Percentiles rank a stretch among this genome's conserved stretches.
Evolutionary conservation across 1,140 invertebrate species (phyloP).

Genomic region (Bombus balteatus): DNA sequence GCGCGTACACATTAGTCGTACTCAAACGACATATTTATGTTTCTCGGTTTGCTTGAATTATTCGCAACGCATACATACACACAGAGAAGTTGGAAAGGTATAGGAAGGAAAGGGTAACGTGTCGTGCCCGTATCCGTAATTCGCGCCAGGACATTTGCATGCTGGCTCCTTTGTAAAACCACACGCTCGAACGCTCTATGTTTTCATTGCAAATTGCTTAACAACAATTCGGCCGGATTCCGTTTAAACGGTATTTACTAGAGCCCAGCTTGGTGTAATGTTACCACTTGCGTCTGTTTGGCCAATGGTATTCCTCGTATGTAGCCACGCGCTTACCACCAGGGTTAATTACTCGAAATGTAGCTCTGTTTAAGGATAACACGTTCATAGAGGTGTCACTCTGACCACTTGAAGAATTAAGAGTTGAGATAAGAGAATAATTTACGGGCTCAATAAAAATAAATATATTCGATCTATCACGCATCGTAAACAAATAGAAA

Average conservation of each 20-base stretch:
- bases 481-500: background rate
- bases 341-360: background rate
- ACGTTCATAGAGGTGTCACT: background rate
- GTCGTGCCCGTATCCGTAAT: background rate
- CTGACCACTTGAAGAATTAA: background rate
- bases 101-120: background rate
- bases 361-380: background rate
- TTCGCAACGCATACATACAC: background rate
- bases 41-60: conserved; percentile 45
- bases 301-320: conserved; percentile 7
- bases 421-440: background rate
- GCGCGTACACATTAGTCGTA: conserved; percentile 44
- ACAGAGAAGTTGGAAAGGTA: background rate
- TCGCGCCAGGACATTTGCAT: background rate
- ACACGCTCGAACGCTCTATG: background rate
- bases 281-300: background rate
- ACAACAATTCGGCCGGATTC: conserved; percentile 1
- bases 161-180: conserved; percentile 4
- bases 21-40: conserved; percentile 53
- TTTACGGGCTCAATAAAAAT: too few species aligned
- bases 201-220: conserved; percentile 21
- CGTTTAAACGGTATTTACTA: conserved; percentile 13
- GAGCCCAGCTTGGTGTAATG: background rate
- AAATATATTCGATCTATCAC: background rate
- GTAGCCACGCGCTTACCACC: background rate